These are phyloP conservation scores for Macropis europaea DNA, from an alignment of 2,888 invertebrate species.

Conservation along the genomic window DNA sequence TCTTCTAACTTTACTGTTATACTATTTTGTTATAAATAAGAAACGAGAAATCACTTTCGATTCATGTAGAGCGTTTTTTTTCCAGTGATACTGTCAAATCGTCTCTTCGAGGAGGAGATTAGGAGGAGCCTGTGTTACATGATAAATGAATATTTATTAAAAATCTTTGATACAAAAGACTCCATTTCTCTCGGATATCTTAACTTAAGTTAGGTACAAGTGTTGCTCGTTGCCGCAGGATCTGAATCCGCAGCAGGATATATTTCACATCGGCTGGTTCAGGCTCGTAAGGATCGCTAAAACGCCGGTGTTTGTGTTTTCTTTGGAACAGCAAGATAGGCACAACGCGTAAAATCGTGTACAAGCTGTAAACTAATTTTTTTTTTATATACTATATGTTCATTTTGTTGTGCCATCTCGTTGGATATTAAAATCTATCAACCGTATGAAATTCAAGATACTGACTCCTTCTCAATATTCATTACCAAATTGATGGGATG, in stretches of 20 bases:
- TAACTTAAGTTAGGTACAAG: slow-evolving; percentile 60
- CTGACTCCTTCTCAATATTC: not conserved
- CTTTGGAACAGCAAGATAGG: slow-evolving; percentile 43
- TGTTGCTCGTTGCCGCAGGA: slow-evolving; percentile 22
- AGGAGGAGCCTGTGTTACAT: slow-evolving; percentile 3
- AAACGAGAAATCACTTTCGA: too few relatives aligned
- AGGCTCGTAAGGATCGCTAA: slow-evolving; percentile 23
- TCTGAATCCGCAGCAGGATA: slow-evolving; percentile 4
- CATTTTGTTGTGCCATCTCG: not conserved
- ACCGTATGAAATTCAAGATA: not conserved
- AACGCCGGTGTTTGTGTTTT: slow-evolving; percentile 23
- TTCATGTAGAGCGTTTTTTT: too few relatives aligned
- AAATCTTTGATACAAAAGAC: slow-evolving; percentile 63
- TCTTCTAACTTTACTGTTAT: too few relatives aligned
- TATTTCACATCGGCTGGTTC: slow-evolving; percentile 26
- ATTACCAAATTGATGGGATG: not conserved
- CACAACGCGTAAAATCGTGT: slow-evolving; percentile 7
- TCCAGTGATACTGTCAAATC: not conserved
- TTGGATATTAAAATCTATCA: too few relatives aligned
- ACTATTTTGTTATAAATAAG: too few relatives aligned
- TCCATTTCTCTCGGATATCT: slow-evolving; percentile 35
- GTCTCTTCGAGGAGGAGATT: not conserved
- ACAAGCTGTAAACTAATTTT: not conserved
- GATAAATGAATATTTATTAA: slow-evolving; percentile 60
- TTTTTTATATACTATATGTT: too few relatives aligned